phyloP scores from a whole-genome alignment of 2,888 invertebrate genomes.

The Dromius quadrimaculatus region DNA sequence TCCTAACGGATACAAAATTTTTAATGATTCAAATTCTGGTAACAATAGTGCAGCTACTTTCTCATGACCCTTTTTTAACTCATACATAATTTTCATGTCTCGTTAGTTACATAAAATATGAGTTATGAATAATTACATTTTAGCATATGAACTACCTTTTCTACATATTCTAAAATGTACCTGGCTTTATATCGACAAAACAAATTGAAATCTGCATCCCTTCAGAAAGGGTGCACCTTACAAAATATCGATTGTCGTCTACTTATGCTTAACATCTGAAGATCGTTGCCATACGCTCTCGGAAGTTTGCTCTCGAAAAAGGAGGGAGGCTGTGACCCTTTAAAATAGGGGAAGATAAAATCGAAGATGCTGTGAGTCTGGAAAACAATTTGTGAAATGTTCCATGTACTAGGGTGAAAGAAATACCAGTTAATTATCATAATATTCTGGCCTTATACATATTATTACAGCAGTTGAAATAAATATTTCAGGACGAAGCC shows the following conservation, averaged over 20 bases:
- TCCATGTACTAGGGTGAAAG: conserved; percentile 22
- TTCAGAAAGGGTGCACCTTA: conserved; percentile 29
- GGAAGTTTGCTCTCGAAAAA: conserved; percentile 13
- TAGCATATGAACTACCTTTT: background rate
- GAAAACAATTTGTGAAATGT: conserved; percentile 35
- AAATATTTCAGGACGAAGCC: no score
- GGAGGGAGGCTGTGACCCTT: background rate
- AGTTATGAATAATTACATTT: conserved; percentile 24
- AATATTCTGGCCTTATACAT: no score
- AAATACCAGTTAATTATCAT: conserved; percentile 30
- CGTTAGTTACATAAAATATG: background rate
- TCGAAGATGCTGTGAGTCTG: conserved; percentile 11
- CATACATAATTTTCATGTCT: conserved; percentile 17
- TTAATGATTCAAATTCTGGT: no score
- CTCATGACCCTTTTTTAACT: background rate
- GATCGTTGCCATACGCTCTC: conserved; percentile 23
- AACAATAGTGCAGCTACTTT: no score
- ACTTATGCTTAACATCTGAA: conserved; percentile 29
- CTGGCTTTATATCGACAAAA: background rate
- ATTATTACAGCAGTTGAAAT: no score
- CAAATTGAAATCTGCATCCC: conserved; percentile 13
- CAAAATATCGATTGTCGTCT: conserved; percentile 20
- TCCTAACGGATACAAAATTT: background rate
- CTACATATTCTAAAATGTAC: background rate
- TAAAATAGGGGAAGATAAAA: background rate